Evolutionary conservation across 2,797 vertebrate genomes (phyloP).

Genomic region (Cuculus canorus): DNA sequence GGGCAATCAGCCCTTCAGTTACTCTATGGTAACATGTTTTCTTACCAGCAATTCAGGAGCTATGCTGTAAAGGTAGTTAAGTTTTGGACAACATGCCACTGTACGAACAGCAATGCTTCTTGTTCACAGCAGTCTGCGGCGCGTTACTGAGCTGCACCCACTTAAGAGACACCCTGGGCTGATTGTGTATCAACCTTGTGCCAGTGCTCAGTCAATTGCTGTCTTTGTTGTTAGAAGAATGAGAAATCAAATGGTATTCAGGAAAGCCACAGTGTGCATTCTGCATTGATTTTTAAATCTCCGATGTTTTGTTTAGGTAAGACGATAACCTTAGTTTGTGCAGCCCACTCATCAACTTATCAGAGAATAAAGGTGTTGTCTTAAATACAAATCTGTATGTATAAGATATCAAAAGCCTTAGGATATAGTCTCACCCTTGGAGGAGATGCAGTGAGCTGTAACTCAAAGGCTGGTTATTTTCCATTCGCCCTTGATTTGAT

Average conservation of each 20-base stretch:
- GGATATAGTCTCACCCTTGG: neutral
- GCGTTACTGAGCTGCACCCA: neutral
- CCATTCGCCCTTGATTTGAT: constrained; percentile 39
- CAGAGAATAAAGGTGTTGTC: neutral
- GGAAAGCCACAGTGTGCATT: neutral
- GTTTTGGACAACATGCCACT: neutral
- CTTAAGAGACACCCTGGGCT: neutral
- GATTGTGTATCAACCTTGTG: neutral
- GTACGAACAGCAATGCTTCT: neutral
- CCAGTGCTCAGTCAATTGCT: neutral
- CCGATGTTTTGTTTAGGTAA: neutral
- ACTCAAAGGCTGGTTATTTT: constrained; percentile 47
- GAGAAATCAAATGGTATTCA: neutral
- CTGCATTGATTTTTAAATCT: constrained; percentile 7
- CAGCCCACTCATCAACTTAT: neutral
- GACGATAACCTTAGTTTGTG: neutral
- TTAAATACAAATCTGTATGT: constrained; percentile 36
- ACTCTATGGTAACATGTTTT: neutral
- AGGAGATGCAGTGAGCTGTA: neutral
- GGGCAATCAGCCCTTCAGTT: neutral
- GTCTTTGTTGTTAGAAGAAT: neutral
- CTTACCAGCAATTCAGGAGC: neutral
- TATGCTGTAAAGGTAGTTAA: neutral
- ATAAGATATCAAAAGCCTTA: neutral
- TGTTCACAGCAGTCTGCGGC: neutral